Evolutionary conservation across 2,888 invertebrate genomes (phyloP).

Genomic region (Trissoscelio sp.): DNA sequence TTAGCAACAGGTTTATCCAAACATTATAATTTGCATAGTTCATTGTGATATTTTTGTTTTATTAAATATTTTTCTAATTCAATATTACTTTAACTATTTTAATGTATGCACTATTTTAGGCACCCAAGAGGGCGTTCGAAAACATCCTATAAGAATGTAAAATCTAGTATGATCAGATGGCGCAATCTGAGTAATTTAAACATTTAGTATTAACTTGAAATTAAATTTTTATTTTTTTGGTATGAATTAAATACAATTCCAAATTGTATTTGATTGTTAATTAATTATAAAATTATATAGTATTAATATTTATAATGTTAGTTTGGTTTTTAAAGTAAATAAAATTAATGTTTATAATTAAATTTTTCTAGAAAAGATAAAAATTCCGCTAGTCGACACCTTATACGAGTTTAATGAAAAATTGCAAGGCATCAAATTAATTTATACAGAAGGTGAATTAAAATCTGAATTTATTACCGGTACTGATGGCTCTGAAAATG

Average conservation of each 20-base stretch:
- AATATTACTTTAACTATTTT: background rate
- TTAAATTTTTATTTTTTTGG: background rate
- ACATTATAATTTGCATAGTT: background rate
- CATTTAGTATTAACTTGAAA: background rate
- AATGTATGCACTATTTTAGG: background rate
- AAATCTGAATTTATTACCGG: background rate
- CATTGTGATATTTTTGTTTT: background rate
- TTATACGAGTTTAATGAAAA: too few relatives aligned
- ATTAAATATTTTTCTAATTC: background rate
- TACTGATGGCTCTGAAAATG: background rate
- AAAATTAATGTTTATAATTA: too few relatives aligned
- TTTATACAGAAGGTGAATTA: background rate
- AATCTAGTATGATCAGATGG: slow-evolving; percentile 1
- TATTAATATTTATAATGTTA: too few relatives aligned
- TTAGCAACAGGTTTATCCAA: background rate
- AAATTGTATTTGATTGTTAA: too few relatives aligned
- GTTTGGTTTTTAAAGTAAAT: too few relatives aligned
- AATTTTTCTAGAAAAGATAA: too few relatives aligned
- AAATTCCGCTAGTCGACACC: too few relatives aligned
- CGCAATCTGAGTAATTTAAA: background rate
- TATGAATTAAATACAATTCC: too few relatives aligned
- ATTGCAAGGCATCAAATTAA: too few relatives aligned
- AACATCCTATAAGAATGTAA: background rate
- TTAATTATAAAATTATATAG: too few relatives aligned
- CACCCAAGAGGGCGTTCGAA: background rate